These are phyloP conservation scores for silkworm (Bombyx mori) DNA, from an alignment of 1,140 invertebrate genomes.

Conservation along the genomic window DNA sequence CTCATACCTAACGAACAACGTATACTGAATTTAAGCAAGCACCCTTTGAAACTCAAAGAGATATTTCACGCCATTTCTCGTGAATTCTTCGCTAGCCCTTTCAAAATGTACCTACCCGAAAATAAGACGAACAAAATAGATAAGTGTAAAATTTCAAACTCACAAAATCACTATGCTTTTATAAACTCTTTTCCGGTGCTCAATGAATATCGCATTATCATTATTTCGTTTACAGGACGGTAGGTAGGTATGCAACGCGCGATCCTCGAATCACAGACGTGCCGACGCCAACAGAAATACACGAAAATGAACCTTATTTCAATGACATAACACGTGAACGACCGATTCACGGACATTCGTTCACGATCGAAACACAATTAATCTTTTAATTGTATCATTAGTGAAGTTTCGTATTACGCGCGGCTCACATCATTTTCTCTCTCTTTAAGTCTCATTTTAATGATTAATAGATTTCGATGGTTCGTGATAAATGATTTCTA, in stretches of 20 bases:
- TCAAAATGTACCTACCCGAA: too few relatives aligned
- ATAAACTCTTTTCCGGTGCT: not conserved
- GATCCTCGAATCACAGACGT: conserved; percentile 26
- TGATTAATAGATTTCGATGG: conserved; percentile 46
- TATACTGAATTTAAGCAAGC: too few relatives aligned
- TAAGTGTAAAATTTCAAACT: too few relatives aligned
- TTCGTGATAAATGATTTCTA: conserved; percentile 52
- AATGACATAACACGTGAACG: too few relatives aligned
- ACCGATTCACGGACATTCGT: not conserved
- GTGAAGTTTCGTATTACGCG: conserved; percentile 46
- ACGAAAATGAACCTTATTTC: too few relatives aligned
- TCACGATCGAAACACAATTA: conserved; percentile 44
- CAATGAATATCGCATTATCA: conserved; percentile 39
- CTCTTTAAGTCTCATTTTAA: conserved; percentile 68
- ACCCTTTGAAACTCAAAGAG: too few relatives aligned
- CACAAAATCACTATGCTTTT: too few relatives aligned
- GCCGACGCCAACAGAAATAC: conserved; percentile 33
- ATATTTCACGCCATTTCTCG: too few relatives aligned
- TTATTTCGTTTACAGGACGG: conserved; percentile 31
- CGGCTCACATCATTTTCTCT: conserved; percentile 63
- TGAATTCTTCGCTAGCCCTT: too few relatives aligned
- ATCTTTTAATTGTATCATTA: conserved; percentile 67
- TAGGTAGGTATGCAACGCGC: conserved; percentile 26
- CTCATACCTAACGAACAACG: too few relatives aligned
- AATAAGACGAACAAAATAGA: too few relatives aligned